These are phyloP conservation scores for Coregonus suidteri DNA, from an alignment of 2,797 vertebrate species.

Conservation along the genomic window DNA sequence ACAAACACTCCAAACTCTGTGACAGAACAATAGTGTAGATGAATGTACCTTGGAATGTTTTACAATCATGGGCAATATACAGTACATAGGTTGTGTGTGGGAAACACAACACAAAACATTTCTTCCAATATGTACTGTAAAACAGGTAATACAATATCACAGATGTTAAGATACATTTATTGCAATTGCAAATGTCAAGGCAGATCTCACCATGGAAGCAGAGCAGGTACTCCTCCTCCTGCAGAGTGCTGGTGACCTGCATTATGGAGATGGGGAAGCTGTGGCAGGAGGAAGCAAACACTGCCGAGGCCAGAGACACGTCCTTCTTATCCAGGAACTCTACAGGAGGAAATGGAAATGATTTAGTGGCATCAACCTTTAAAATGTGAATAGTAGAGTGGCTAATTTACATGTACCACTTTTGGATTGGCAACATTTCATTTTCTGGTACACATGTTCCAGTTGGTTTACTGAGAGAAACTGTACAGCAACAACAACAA, in stretches of 20 bases:
- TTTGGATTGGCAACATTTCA: not conserved
- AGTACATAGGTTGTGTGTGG: slow-evolving; percentile 1
- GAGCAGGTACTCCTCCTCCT: slow-evolving; percentile 88
- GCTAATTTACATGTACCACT: not conserved
- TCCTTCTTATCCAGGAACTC: slow-evolving; percentile 92
- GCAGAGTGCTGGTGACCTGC: slow-evolving; percentile 82
- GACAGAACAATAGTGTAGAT: slow-evolving; percentile 13
- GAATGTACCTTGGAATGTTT: not conserved
- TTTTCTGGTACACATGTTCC: not conserved
- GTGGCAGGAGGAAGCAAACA: slow-evolving; percentile 86
- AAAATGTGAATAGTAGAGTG: not conserved
- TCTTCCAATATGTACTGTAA: not conserved
- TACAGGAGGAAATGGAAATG: slow-evolving; percentile 44
- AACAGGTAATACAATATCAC: not conserved
- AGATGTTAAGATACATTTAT: not conserved
- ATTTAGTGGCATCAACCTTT: not conserved
- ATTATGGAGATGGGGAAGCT: slow-evolving; percentile 87
- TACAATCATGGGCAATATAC: not conserved
- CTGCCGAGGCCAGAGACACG: slow-evolving; percentile 82
- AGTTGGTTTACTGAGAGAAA: not conserved
- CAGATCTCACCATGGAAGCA: slow-evolving; percentile 84
- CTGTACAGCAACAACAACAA: not conserved
- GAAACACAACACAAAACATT: not conserved
- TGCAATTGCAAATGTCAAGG: not conserved
- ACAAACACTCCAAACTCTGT: slow-evolving; percentile 90